A percentile compares a stretch with the other conserved stretches of the same genome.
Conservation (phyloP, 2,797 vertebrate species). For the Masticophis lateralis region DNA sequence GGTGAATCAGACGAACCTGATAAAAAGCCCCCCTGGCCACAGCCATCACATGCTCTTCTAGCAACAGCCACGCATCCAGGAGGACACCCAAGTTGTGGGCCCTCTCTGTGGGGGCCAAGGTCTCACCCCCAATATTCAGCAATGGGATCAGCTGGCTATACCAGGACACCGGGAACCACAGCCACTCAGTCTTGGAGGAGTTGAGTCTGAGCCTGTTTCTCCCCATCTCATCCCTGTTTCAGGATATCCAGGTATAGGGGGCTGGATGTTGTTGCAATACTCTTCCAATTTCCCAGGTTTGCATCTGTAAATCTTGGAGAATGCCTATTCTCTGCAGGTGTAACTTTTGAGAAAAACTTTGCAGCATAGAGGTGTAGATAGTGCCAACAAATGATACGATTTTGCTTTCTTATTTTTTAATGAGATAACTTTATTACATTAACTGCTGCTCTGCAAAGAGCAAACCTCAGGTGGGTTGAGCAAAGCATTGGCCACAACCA, state of each 20-base stretch:
- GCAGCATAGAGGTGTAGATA: not conserved
- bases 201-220: too few species aligned
- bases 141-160: too few species aligned
- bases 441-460: not conserved
- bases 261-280: not conserved
- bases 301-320: not conserved
- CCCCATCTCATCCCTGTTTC: not conserved
- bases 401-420: not conserved
- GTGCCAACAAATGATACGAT: not conserved
- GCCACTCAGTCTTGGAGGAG: too few species aligned
- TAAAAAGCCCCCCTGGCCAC: too few species aligned
- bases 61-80: too few species aligned
- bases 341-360: not conserved
- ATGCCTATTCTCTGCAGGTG: not conserved
- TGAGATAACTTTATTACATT: not conserved
- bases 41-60: too few species aligned
- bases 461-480: not conserved
- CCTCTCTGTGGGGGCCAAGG: too few species aligned
- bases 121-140: too few species aligned
- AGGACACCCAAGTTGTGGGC: too few species aligned
- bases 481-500: not conserved
- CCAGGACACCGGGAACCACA: too few species aligned
- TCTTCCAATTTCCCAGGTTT: not conserved
- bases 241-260: not conserved
- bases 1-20: too few species aligned